Evolutionary conservation across 2,888 invertebrate species (phyloP), one percentile per base, ranked within the genome.

Genomic region (Drosophila mimetica): DNA sequence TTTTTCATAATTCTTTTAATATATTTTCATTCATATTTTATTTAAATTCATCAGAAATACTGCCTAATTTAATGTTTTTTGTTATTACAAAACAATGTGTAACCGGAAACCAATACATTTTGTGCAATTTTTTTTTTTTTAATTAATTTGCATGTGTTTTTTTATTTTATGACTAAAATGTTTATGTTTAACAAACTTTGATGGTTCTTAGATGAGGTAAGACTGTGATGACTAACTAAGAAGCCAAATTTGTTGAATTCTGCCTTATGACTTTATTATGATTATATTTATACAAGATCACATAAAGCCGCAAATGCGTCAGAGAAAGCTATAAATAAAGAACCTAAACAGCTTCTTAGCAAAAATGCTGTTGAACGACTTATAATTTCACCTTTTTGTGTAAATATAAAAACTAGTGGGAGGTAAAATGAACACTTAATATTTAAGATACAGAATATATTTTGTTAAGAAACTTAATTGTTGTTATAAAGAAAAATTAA

Each of bases 291-390:
- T 59, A 41, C 55, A 36, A 59, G 32, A 53, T 18, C 18, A 9
- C 44, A 48, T 48, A 16, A 36, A 36, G 7, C 47, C 9, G 34
- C 48, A 48, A 48, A 36, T 39, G 54, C 53, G 53, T 59, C 58
- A 59, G 32, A 54, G 41, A 4, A 14, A 1, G 8, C 32, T 53
- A 54, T 28, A 54, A 42, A 50, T 44, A 50, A 25, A 9, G 7
- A 6, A 11, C 14, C 7, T 9, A 4, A 41, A 41, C 18, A 6
- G 13, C 13, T 13, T 18, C 20, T 9, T 41, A 41, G 11, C 32
- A 20, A 28, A 28, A 9, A 34, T 57, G 11, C 8, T 30, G 8
- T 5, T 13, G 11, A 34, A 18, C 57, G 39, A 16, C 22, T 16
- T 13, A 4, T 20, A 14, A 7, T 9, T 30, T 30, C 2, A 18